phyloP scores from a whole-genome alignment of 2,797 vertebrate species.

The Cyclopterus lumpus region DNA sequence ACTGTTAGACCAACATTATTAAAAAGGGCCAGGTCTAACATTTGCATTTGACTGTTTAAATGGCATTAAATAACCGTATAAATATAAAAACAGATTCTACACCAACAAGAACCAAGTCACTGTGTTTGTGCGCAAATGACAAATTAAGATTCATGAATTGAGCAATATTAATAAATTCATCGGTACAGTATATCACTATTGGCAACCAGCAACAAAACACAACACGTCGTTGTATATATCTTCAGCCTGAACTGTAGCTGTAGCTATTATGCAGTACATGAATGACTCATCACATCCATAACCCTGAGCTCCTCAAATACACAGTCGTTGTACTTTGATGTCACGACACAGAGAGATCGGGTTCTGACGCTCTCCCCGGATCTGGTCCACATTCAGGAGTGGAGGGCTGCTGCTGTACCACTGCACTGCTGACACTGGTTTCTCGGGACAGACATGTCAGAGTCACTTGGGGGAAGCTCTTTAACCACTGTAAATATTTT shows the following conservation, averaged over 20 bases:
- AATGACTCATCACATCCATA: slow-evolving; percentile 69
- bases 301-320: slow-evolving; percentile 63
- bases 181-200: background rate
- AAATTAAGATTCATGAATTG: background rate
- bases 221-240: slow-evolving; percentile 2
- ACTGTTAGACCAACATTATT: background rate
- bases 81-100: background rate
- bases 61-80: background rate
- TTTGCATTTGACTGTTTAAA: background rate
- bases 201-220: background rate
- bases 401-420: slow-evolving; percentile 19
- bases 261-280: slow-evolving; percentile 44
- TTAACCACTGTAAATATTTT: background rate
- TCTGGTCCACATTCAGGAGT: slow-evolving; percentile 33
- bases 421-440: slow-evolving; percentile 35
- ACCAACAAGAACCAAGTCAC: background rate
- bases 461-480: background rate
- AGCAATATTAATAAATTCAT: background rate
- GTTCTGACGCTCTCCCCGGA: slow-evolving; percentile 62
- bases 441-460: slow-evolving; percentile 17
- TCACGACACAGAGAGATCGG: slow-evolving; percentile 54
- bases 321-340: slow-evolving; percentile 38
- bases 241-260: slow-evolving; percentile 13
- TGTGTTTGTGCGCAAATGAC: background rate
- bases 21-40: background rate